Evolutionary conservation across 2,888 invertebrate genomes (phyloP).

Genomic region (Lasius platythorax): DNA sequence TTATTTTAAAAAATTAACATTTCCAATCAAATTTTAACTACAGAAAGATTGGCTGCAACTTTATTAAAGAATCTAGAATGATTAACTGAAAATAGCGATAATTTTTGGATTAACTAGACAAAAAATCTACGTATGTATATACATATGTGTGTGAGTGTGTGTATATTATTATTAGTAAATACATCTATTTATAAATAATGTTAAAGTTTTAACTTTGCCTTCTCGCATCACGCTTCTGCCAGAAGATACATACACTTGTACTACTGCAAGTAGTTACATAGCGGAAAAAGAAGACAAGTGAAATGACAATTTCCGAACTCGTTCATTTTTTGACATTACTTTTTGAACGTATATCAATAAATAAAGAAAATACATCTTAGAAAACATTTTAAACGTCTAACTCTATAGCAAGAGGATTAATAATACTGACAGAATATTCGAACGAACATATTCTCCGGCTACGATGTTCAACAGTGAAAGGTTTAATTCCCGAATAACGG

Average conservation of each 20-base stretch:
- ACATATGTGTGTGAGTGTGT: too few species aligned
- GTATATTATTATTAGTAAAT: neutral
- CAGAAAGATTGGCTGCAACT: neutral
- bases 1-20: neutral
- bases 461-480: neutral
- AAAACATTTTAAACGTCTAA: neutral
- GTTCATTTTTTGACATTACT: neutral
- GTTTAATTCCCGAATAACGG: neutral
- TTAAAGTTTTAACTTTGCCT: neutral
- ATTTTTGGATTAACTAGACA: neutral
- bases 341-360: neutral
- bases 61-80: neutral
- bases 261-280: slow-evolving; percentile 12
- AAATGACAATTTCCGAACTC: neutral
- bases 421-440: neutral
- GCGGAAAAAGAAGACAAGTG: neutral
- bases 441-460: neutral
- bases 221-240: neutral
- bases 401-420: neutral
- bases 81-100: neutral
- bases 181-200: neutral
- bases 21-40: neutral
- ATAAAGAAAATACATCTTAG: neutral
- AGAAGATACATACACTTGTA: neutral
- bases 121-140: neutral